A percentile compares a stretch with the other conserved stretches of the same genome.
Evolutionary conservation across 2,797 vertebrate species (phyloP).

Genomic region (Gallinago stenura): DNA sequence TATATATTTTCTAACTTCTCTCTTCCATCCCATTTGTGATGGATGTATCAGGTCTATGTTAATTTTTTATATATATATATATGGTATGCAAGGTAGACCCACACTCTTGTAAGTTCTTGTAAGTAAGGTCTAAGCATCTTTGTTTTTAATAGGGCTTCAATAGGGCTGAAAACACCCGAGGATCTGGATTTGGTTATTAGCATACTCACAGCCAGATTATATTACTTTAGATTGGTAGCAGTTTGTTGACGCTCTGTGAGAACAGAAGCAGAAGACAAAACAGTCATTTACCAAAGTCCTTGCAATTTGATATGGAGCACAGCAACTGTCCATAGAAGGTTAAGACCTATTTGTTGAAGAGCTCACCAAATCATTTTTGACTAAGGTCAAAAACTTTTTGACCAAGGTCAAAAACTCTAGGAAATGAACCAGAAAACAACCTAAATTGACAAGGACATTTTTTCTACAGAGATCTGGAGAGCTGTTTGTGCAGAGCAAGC

Average conservation of each 20-base stretch:
- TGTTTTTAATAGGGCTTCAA: neutral
- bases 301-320: neutral
- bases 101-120: neutral
- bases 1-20: neutral
- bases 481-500: neutral
- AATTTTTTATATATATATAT: neutral
- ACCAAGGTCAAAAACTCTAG: constrained; percentile 13
- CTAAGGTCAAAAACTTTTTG: constrained; percentile 12
- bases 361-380: neutral
- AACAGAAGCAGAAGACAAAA: neutral
- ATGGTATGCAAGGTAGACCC: neutral
- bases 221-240: neutral
- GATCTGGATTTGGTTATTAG: neutral
- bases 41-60: neutral
- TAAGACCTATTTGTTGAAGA: neutral
- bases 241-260: neutral
- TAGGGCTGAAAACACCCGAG: neutral
- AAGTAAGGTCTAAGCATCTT: neutral
- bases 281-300: neutral
- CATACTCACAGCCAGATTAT: neutral
- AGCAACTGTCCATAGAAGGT: neutral
- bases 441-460: neutral
- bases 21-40: neutral
- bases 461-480: neutral
- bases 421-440: constrained; percentile 16